Conservation (phyloP, 1,140 invertebrate genomes). For the Drosophila eugracilis region DNA sequence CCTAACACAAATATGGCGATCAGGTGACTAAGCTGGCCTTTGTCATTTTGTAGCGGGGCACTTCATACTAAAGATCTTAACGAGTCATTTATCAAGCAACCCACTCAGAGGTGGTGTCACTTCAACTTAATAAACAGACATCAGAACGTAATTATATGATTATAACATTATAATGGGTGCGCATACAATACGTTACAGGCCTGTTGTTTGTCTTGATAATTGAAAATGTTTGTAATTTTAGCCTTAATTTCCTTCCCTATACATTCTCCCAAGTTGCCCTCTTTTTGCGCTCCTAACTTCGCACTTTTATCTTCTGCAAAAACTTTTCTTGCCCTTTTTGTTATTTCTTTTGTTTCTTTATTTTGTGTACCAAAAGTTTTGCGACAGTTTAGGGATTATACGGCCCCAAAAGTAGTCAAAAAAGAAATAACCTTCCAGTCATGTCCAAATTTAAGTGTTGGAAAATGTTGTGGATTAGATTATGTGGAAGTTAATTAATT, state of each 20-base stretch:
- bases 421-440: conserved; percentile 62
- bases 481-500: conserved; percentile 76
- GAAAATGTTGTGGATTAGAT: conserved; percentile 79
- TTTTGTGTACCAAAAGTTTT: conserved; percentile 64
- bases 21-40: conserved; percentile 47
- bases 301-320: conserved; percentile 76
- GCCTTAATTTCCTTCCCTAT: conserved; percentile 49
- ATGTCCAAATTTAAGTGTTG: conserved; percentile 80
- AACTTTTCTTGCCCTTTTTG: conserved; percentile 72
- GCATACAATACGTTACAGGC: conserved; percentile 75
- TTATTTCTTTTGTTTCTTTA: conserved; percentile 17
- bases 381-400: conserved; percentile 81
- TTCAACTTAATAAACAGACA: conserved; percentile 81
- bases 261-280: not conserved
- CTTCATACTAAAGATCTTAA: conserved; percentile 48
- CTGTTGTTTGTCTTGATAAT: conserved; percentile 74
- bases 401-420: conserved; percentile 63
- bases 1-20: conserved; percentile 10
- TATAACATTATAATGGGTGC: conserved; percentile 75
- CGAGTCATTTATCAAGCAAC: conserved; percentile 61
- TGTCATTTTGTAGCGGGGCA: conserved; percentile 32
- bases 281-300: conserved; percentile 58
- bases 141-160: conserved; percentile 78
- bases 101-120: conserved; percentile 27
- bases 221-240: conserved; percentile 82